Evolutionary conservation across 92 coral and sea anemone genomes (phyloP).

Genomic region (Zoanthus sociatus): DNA sequence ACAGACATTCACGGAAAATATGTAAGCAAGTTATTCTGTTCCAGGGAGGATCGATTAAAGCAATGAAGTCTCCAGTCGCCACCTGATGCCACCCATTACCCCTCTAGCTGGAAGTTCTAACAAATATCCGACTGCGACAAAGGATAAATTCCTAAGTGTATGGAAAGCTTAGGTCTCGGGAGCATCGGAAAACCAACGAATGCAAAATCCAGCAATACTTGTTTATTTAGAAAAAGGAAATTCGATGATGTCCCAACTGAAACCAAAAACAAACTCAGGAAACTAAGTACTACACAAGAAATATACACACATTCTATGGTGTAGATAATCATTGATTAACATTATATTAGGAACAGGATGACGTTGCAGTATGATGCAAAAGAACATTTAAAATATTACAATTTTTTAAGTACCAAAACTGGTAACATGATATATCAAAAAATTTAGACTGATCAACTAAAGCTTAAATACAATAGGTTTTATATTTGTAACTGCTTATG

Average conservation of each 20-base stretch:
- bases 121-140: slow-evolving; percentile 36
- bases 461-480: not conserved
- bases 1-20: too few relatives aligned
- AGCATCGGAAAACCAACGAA: slow-evolving; percentile 17
- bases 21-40: too few relatives aligned
- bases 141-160: slow-evolving; percentile 37
- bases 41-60: slow-evolving; percentile 30
- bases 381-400: too few relatives aligned
- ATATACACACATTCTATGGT: slow-evolving; percentile 38
- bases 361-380: not conserved
- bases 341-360: not conserved
- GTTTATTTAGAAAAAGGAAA: slow-evolving; percentile 5
- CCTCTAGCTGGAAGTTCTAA: slow-evolving; percentile 42
- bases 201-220: slow-evolving; percentile 26
- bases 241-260: slow-evolving; percentile 45
- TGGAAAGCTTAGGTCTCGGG: slow-evolving; percentile 58
- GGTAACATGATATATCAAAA: not conserved
- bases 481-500: not conserved
- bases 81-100: slow-evolving; percentile 49
- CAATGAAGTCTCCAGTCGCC: slow-evolving; percentile 60
- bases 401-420: too few relatives aligned
- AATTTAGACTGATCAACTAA: slow-evolving; percentile 1
- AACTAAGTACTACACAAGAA: slow-evolving; percentile 29
- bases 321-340: not conserved
- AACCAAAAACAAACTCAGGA: slow-evolving; percentile 50